phyloP scores from a whole-genome alignment of 2,797 vertebrate species.

The Melanotaenia parkinsoni region DNA sequence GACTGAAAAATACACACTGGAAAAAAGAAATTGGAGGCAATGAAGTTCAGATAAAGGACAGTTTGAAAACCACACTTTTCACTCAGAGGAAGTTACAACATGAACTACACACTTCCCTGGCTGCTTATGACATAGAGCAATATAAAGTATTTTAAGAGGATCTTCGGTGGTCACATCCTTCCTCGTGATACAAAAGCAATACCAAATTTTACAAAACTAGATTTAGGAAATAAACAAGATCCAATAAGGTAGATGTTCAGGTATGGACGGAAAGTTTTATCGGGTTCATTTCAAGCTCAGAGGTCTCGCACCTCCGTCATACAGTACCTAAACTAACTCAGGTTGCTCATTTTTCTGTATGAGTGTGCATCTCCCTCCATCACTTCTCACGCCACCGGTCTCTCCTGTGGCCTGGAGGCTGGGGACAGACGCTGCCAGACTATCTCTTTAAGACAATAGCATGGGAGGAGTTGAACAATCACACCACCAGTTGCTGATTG shows the following conservation, averaged over 20 bases:
- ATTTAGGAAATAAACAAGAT: background rate
- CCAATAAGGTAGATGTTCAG: background rate
- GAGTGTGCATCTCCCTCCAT: constrained; percentile 20
- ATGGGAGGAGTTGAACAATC: constrained; percentile 81
- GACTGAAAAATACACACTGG: constrained; percentile 36
- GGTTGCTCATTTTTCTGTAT: background rate
- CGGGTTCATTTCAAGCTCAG: constrained; percentile 1
- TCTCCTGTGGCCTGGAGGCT: constrained; percentile 34
- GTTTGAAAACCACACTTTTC: constrained; percentile 32
- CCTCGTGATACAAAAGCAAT: background rate
- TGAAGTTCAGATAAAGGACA: constrained; percentile 11
- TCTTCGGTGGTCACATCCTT: background rate
- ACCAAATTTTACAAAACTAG: background rate
- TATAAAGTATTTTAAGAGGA: background rate
- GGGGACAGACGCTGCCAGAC: constrained; percentile 42
- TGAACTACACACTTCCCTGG: constrained; percentile 10
- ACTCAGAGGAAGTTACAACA: constrained; percentile 11
- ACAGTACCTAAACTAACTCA: constrained; percentile 9
- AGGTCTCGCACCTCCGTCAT: constrained; percentile 29
- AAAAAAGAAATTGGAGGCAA: constrained; percentile 7
- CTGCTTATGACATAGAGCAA: constrained; percentile 11
- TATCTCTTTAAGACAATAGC: constrained; percentile 81
- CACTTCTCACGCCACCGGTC: constrained; percentile 20
- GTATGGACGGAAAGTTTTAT: constrained; percentile 12
- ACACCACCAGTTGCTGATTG: constrained; percentile 82